Evolutionary conservation across 2,797 vertebrate species (phyloP), one percentile per base, ranked within the genome.

Genomic region (Argya squamiceps): DNA sequence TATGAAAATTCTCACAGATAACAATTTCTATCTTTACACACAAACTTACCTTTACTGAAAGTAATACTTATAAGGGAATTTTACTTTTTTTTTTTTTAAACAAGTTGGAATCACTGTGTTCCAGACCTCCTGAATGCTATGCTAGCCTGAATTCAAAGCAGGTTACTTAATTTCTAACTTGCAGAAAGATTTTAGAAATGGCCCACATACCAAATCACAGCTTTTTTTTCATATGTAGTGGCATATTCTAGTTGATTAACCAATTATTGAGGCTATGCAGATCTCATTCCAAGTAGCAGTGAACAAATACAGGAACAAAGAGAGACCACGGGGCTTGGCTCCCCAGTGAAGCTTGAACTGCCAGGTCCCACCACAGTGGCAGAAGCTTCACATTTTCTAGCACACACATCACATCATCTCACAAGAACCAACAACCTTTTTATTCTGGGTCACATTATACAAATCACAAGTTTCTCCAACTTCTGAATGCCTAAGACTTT

Each of bases 181-280:
- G 5, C 16, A 84, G 10, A 53, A 56, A 76, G 10, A 59, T 53
- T 41, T 58, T 24, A 43, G 11, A 41, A 70, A 65, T 16, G 23
- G 10, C 20, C 39, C 34, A 52, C 12, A 53, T 13, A 89, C 2
- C n/a, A 32, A 82, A 60, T 6, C 8, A 81, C 14, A 70, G 16
- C 3, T 34, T 41, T 56, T 41, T 37, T 19, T 56, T 22, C 10
- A 0, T 15, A 68, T 2, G 6, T 1, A 56, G 11, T 12, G 4
- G 7, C 16, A 44, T 49, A 46, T 56, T 52, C 23, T 37, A 47
- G 32, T 7, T 56, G 23, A 37, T 65, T 60, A 90, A 68, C 7
- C 39, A 29, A 10, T 27, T 47, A n/a, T 1, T 34, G n/a, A 75
- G 49, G 37, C 13, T 43, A 4, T 37, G 29, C 12, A 78, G 30